Conservation (phyloP, 2,797 vertebrate genomes). For the Megalops cyprinoides region DNA sequence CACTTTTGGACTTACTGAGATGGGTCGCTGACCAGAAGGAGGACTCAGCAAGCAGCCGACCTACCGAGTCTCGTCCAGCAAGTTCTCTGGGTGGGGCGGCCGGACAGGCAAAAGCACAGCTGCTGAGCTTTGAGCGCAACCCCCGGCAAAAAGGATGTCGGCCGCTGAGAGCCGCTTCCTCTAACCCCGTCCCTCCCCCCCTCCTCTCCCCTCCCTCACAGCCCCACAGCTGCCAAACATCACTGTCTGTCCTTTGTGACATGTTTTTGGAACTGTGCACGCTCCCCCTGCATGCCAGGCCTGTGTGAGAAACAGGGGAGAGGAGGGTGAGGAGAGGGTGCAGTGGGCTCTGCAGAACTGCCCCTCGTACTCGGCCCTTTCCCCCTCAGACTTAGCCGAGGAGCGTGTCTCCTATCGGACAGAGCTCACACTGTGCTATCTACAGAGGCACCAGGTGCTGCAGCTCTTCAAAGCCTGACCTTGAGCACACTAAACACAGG, state of each 20-base stretch:
- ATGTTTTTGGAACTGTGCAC: constrained; percentile 40
- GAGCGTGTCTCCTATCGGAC: constrained; percentile 21
- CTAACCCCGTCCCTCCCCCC: too few species aligned
- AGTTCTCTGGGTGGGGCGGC: background rate
- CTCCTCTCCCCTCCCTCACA: too few species aligned
- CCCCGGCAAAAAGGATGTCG: constrained; percentile 68
- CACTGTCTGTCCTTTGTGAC: constrained; percentile 46
- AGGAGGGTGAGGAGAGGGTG: background rate
- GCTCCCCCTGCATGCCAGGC: constrained; percentile 40
- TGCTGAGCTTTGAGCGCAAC: constrained; percentile 64
- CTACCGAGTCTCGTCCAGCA: background rate
- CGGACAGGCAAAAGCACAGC: constrained; percentile 51
- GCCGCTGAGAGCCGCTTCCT: constrained; percentile 74
- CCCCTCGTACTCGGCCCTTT: background rate
- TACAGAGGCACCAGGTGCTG: constrained; percentile 12
- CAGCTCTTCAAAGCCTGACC: constrained; percentile 14
- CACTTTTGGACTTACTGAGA: background rate
- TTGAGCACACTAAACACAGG: constrained; percentile 26
- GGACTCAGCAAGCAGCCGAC: background rate
- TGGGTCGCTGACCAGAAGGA: background rate
- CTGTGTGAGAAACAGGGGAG: background rate
- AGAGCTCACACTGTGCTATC: background rate
- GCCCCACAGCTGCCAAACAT: constrained; percentile 69
- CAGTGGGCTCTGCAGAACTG: too few species aligned
- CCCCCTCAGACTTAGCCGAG: too few species aligned